Evolutionary conservation across 2,888 invertebrate species (phyloP), one percentile per base, ranked within the genome.

Genomic region (Luperina nickerlii): DNA sequence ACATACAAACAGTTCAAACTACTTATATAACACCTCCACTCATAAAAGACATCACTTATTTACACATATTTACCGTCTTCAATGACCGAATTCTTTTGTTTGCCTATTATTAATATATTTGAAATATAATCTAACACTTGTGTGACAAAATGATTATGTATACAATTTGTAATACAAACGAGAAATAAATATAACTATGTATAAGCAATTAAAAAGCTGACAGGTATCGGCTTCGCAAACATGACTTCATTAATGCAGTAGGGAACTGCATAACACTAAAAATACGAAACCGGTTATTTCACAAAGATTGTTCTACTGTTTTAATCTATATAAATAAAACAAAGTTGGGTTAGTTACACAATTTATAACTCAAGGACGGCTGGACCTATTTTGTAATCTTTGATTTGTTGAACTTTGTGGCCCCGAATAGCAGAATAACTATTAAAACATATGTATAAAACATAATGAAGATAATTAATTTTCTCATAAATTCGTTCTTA

Each of bases 31-130:
- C 57, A 69, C 32, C 27, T 45, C 24, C 42, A 1, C n/a, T 72
- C 7, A n/a, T 32, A 5, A 51, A 65, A 81, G 1, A 63, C 11
- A 18, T 27, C 4, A 45, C 18, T 51, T 62, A 32, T 62, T 66
- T 18, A 15, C 15, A 38, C 69, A 65, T 68, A 72, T 68, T 79
- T 48, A 51, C 60, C 15, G 27, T 71, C 66, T 66, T 71, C 70
- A 76, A 67, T 82, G 60, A 62, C 45, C 69, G 45, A 62, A 72
- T 57, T 76, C n/a, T 63, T 62, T 48, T 38, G 20, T 82, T 76
- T 74, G 67, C 8, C 18, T 32, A 20, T 60, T 57, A 32, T 65
- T 54, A 54, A 66, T 51, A 15, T 60, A 71, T 76, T 66, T 81
- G 38, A 6, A 6, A 8, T 27, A 38, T n/a, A 18, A 54, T 73